Base-by-base conservation (phyloP, 2,797 vertebrate genomes). In the Pyrocephalus nanus region DNA sequence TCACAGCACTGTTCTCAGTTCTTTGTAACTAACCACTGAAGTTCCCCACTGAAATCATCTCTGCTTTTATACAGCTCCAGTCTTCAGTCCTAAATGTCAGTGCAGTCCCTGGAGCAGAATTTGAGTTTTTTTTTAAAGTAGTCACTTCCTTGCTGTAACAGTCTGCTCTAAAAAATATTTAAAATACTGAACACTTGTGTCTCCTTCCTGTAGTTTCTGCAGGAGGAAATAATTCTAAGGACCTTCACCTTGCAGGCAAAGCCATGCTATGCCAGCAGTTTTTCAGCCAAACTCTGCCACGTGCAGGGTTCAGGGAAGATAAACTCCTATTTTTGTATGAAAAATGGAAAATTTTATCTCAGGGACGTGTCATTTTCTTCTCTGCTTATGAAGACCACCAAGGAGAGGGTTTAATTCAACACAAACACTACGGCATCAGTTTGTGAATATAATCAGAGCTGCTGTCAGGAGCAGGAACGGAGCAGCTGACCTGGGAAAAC, bases 101-200 rank as follows among this genome's bases (percentile, higher is more conserved):
- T 23, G 61, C 66, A 90, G 76, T 43, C 87, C 82, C 87, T 73
- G 62, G 66, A 88, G 92, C 84, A 86, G 82, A 81, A 67, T 90
- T 53, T 34, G 60, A 53, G 60, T 36, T 86, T 88, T 65, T 65
- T 65, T 47, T 1, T 26, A 19, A 93, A 92, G 80, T 17, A 87
- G 57, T 77, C 73, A 76, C 27, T 87, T 95, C 94, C 93, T 90
- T 38, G 57, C 36, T 67, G 17, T 55, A 80, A 61, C 53, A 62
- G 50, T 32, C 50, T 73, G 26, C 71, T 64, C 57, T 53, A 34
- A 86, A 77, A 77, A 77, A 11, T 1, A 0, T 60, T 70, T 42
- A 51, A 61, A 93, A 69, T 42, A 76, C 30, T 57, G 27, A 90
- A 90, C 48, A 34, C 25, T 87, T 34, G 40, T 43, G 20, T 67